phyloP scores from a whole-genome alignment of 23 tunicate species.

The Styela clava region DNA sequence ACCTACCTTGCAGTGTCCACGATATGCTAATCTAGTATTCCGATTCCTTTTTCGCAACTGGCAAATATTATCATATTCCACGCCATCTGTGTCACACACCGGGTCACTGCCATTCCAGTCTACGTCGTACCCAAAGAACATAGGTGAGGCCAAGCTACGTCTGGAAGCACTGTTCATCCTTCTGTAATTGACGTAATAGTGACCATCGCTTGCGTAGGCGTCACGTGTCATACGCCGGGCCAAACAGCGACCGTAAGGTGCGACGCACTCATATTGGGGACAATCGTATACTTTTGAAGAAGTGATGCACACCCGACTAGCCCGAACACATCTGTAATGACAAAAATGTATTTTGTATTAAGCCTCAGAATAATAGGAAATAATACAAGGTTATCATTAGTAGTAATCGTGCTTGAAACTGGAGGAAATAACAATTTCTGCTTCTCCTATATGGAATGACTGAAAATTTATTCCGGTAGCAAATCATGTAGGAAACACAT shows the following conservation, averaged over 20 bases:
- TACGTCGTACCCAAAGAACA: constrained; percentile 5
- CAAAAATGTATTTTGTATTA: too few species aligned
- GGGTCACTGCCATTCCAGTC: constrained; percentile 11
- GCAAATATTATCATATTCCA: constrained; percentile 52
- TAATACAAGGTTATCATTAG: too few species aligned
- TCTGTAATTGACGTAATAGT: background rate
- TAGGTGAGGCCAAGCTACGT: background rate
- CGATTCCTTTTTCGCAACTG: constrained; percentile 23
- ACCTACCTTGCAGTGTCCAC: constrained; percentile 48
- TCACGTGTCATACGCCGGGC: constrained; percentile 18
- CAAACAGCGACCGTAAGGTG: constrained; percentile 34
- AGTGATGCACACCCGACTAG: constrained; percentile 60
- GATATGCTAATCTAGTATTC: constrained; percentile 32
- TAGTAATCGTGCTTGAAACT: too few species aligned
- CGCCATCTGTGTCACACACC: constrained; percentile 53
- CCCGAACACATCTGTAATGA: constrained; percentile 50
- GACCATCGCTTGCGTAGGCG: constrained; percentile 26
- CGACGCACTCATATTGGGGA: constrained; percentile 75
- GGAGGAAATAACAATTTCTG: too few species aligned
- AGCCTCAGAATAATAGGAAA: too few species aligned
- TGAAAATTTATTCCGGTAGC: too few species aligned
- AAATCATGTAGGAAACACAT: too few species aligned
- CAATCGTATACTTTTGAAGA: constrained; percentile 19
- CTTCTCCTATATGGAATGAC: too few species aligned
- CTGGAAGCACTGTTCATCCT: constrained; percentile 12